Conservation (phyloP, 1,140 invertebrate species). For the Drosophila prosaltans region DNA sequence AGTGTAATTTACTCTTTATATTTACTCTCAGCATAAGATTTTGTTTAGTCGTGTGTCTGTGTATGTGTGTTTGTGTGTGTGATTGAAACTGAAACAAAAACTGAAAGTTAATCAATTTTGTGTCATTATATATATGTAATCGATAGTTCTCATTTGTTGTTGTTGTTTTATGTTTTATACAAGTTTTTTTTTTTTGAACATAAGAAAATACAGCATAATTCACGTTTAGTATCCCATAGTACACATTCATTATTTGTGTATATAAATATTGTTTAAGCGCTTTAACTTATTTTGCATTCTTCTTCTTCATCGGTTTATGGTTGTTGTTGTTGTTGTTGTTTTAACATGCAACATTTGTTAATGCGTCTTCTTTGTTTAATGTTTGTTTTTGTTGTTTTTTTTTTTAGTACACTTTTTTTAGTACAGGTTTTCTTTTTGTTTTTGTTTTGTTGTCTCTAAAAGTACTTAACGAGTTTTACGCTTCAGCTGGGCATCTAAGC, state of each 20-base stretch:
- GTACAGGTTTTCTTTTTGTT: conserved; percentile 50
- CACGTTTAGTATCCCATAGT: conserved; percentile 69
- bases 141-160: conserved; percentile 42
- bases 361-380: conserved; percentile 57
- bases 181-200: conserved; percentile 62
- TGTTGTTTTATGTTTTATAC: conserved; percentile 56
- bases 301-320: conserved; percentile 16
- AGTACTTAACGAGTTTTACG: conserved; percentile 79
- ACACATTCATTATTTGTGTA: conserved; percentile 35
- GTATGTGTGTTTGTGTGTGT: conserved; percentile 44
- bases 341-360: conserved; percentile 47
- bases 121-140: conserved; percentile 41
- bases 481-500: conserved; percentile 64
- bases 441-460: conserved; percentile 64
- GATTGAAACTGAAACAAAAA: conserved; percentile 55
- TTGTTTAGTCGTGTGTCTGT: conserved; percentile 65
- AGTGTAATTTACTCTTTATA: conserved; percentile 69
- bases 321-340: conserved; percentile 24
- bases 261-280: conserved; percentile 68
- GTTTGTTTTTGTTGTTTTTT: conserved; percentile 27
- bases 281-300: conserved; percentile 53
- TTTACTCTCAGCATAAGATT: conserved; percentile 80
- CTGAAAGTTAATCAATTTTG: conserved; percentile 50
- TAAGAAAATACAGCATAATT: conserved; percentile 72
- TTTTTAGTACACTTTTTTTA: conserved; percentile 62